These are phyloP conservation scores for Morelia viridis DNA, from an alignment of 2,797 vertebrate genomes.

Conservation along the genomic window DNA sequence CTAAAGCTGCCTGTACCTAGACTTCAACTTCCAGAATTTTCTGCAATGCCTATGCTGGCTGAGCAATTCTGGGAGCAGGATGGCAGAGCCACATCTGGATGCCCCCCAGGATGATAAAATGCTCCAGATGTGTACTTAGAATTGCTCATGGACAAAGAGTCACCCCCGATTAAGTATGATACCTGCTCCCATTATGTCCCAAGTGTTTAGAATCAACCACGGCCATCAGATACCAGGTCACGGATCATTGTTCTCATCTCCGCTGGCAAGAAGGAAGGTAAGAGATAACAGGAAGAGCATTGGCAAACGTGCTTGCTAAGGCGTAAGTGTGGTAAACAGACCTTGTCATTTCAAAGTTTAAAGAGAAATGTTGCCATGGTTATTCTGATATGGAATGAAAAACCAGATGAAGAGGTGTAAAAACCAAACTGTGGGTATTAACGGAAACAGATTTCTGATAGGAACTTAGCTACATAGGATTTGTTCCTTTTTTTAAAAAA, in stretches of 20 bases:
- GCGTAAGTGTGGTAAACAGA: not conserved
- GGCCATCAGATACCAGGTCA: not conserved
- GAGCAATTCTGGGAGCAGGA: not conserved
- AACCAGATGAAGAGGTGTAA: not conserved
- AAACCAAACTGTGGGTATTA: not conserved
- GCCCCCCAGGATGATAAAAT: not conserved
- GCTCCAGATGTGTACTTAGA: not conserved
- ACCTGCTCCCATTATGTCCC: not conserved
- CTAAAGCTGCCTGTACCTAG: too few species aligned
- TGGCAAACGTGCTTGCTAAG: not conserved
- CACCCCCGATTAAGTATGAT: not conserved
- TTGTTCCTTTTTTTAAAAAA: not conserved
- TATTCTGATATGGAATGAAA: not conserved
- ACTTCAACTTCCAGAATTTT: too few species aligned
- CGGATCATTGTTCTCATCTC: not conserved
- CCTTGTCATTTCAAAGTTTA: not conserved
- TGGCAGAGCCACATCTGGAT: too few species aligned
- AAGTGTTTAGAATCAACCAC: not conserved
- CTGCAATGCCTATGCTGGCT: not conserved
- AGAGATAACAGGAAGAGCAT: not conserved
- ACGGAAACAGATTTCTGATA: not conserved
- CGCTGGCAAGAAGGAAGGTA: not conserved
- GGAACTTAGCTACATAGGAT: not conserved
- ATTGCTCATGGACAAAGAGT: not conserved
- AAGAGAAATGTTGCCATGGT: not conserved